These are phyloP conservation scores for Macrophya alboannulata DNA, from an alignment of 2,888 invertebrate genomes.

Conservation along the genomic window DNA sequence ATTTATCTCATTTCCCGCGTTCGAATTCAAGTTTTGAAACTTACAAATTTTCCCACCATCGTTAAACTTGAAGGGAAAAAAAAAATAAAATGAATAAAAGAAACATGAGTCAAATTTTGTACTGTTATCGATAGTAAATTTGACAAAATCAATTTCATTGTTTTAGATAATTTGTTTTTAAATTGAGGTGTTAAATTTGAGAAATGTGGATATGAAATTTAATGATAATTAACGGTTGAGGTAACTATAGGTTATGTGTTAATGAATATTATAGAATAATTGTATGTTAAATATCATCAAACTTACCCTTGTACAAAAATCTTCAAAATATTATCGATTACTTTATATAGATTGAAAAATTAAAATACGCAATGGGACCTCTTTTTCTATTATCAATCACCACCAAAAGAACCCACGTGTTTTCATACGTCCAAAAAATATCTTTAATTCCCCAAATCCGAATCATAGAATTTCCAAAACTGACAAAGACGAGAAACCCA, in stretches of 20 bases:
- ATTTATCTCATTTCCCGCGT: neutral
- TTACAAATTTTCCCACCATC: neutral
- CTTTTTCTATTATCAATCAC: neutral
- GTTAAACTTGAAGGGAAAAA: neutral
- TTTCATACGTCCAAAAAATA: neutral
- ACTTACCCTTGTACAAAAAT: conserved; percentile 5
- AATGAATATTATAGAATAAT: neutral
- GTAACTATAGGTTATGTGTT: neutral
- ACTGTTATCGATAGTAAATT: neutral
- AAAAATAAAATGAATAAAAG: neutral
- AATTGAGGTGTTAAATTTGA: neutral
- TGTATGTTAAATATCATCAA: neutral
- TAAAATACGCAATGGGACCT: neutral
- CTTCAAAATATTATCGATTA: too few relatives aligned
- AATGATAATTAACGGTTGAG: neutral
- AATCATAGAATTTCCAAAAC: neutral
- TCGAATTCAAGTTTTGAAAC: neutral
- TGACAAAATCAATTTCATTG: neutral
- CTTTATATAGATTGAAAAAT: neutral
- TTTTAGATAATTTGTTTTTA: neutral
- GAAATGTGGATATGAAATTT: neutral
- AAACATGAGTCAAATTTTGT: neutral
- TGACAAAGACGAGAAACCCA: neutral
- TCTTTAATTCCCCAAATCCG: neutral
- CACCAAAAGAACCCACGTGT: neutral